Evolutionary conservation across 1,140 invertebrate genomes (phyloP), one percentile per base, ranked within the genome.

Genomic region (Phenacoccus solenopsis): DNA sequence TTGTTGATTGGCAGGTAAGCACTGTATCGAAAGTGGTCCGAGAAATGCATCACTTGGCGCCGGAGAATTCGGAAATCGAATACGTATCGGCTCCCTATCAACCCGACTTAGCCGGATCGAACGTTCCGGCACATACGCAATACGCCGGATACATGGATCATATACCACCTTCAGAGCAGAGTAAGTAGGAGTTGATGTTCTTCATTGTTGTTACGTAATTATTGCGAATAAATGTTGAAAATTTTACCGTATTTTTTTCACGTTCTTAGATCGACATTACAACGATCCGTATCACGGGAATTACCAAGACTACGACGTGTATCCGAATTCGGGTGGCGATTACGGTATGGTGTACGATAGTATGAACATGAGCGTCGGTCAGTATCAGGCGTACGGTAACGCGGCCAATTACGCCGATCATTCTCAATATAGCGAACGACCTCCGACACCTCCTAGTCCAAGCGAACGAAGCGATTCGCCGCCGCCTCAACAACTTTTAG

Each of bases 1-100:
- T 4, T 49, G 38, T 9, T 49, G 4, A 73, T 73, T 35, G 74
- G 20, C 59, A 83, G 82, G 81, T 83, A 70, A 85, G 85, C 69
- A 85, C 84, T 24, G 83, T 86, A 30, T 85, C 85, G 49, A 86
- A 87, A 78, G 83, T 86, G n/a, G 82, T 86, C 20, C 79, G 85
- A 70, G 85, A 87, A 76, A 81, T 87, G 24, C 83, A 85, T 69
- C 85, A 87, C 78, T 27, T 64, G 13, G 59, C 59, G 59, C 59
- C 59, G 59, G 59, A 64, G 25, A 64, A 64, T 25, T 64, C 59
- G 22, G 59, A 27, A 10, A 64, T 64, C 22, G 59, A 64, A 16
- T 64, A 64, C 59, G 22, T 64, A 25, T 64, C 59, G 2, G 59
- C 22, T 64, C 59, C 59, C 3, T 64, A 64, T 27, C 22, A 64